Base-by-base conservation (phyloP, 2,113 vertebrate species). In the Laticauda laticaudata region DNA sequence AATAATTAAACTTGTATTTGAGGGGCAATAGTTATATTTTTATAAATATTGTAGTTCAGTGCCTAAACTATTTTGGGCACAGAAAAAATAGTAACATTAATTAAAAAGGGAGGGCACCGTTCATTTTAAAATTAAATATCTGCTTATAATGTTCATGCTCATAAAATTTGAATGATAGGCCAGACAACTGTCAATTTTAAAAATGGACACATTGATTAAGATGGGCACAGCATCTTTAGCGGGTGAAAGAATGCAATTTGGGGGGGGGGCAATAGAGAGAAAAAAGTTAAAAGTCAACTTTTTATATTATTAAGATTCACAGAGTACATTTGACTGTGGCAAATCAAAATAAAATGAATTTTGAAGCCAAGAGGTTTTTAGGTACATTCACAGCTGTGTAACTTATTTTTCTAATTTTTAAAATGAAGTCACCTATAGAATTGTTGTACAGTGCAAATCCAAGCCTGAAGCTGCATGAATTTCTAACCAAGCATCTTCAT, bases 401-500 rank as follows among this genome's bases (percentile, higher is more conserved):
- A 93, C 90, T 93, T 86, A 91, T 94, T 89, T 92, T 94, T 93
- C 93, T 92, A 93, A 69, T 92, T 92, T 81, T 61, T 94, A 93
- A 97, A 96, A 95, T 23, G 89, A 93, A 96, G 95, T 96, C 93
- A 94, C 95, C 75, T 96, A 94, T 61, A 90, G 95, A 95, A 69
- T 89, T 96, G 96, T 95, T 48, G 90, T 88, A 4, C 91, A 96
- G 91, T 95, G 95, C 94, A 94, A 96, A 96, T 95, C 51, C 93
- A 87, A 94, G 94, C 54, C 86, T 55, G 93, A 94, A 91, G 92
- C 3, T 95, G 95, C 95, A 94, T 96, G 93, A 94, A 92, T 96
- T 97, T 95, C 96, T 94, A 95, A 95, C 95, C 94, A 95, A 97
- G 95, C 95, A 97, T 96, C 95, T 95, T 97, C 95, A 97, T 97